Percentiles rank a stretch among this genome's conserved stretches.
phyloP scores from a whole-genome alignment of 2,113 vertebrate species.

The Synodontis membranacea region DNA sequence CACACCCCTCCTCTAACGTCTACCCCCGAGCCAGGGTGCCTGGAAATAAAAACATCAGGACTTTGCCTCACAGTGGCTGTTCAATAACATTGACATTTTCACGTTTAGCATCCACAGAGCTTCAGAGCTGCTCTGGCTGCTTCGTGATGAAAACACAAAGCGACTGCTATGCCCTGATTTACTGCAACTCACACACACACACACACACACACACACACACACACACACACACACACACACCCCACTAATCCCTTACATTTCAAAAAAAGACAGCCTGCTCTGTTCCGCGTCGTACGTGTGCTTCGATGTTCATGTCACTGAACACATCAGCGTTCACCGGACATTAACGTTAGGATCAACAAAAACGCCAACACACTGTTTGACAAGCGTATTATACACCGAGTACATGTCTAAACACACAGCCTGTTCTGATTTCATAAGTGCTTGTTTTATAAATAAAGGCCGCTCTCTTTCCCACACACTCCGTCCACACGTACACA shows the following conservation, averaged over 20 bases:
- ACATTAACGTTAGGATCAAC: slow-evolving; percentile 22
- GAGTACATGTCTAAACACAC: slow-evolving; percentile 32
- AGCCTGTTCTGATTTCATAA: slow-evolving; percentile 42
- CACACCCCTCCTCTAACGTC: slow-evolving; percentile 58
- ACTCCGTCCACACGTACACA: slow-evolving; percentile 1
- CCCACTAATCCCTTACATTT: slow-evolving; percentile 47
- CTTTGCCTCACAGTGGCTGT: slow-evolving; percentile 74
- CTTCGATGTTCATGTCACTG: slow-evolving; percentile 4
- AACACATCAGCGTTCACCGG: background rate
- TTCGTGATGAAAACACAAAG: slow-evolving; percentile 59
- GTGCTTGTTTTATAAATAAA: slow-evolving; percentile 36
- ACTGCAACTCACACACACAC: slow-evolving; percentile 58
- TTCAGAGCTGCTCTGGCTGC: slow-evolving; percentile 64
- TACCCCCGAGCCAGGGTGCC: slow-evolving; percentile 67
- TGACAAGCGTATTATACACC: slow-evolving; percentile 37
- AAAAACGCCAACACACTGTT: slow-evolving; percentile 28
- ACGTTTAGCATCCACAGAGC: slow-evolving; percentile 58
- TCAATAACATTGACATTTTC: slow-evolving; percentile 77
- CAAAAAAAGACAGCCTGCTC: slow-evolving; percentile 41
- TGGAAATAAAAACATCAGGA: slow-evolving; percentile 77
- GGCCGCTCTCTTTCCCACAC: slow-evolving; percentile 16
- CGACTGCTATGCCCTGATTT: slow-evolving; percentile 30
- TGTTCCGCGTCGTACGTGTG: background rate
- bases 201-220: slow-evolving; percentile 13
- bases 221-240: slow-evolving; percentile 36